Percentiles rank a stretch among this genome's conserved stretches.
phyloP scores from a whole-genome alignment of 2,888 invertebrate species.

The Ischnus inquisitorius region DNA sequence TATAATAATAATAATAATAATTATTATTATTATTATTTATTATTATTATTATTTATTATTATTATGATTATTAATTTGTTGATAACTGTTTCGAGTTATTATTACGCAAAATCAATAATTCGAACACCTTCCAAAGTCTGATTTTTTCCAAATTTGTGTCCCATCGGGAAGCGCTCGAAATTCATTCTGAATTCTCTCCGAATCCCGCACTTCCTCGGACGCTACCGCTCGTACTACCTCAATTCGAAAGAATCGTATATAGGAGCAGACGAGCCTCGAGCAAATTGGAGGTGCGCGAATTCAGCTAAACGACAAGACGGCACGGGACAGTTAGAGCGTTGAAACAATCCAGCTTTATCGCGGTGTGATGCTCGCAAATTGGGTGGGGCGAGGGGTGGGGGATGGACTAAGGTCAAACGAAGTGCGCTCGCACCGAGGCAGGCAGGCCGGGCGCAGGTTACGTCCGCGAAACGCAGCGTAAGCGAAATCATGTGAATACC shows the following conservation, averaged over 20 bases:
- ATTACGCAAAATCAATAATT: too few relatives aligned
- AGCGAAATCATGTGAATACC: constrained; percentile 63
- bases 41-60: too few relatives aligned
- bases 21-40: too few relatives aligned
- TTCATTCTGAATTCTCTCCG: too few relatives aligned
- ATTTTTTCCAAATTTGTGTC: too few relatives aligned
- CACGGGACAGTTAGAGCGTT: not conserved
- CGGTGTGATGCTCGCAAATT: constrained; percentile 32
- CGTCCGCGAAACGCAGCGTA: constrained; percentile 56
- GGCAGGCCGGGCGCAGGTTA: constrained; percentile 59
- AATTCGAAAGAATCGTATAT: not conserved
- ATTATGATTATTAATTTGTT: too few relatives aligned
- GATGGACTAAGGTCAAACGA: constrained; percentile 67
- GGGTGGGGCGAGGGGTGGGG: not conserved
- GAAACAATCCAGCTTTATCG: constrained; percentile 42
- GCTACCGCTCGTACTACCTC: too few relatives aligned
- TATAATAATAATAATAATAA: too few relatives aligned
- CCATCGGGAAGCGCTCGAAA: too few relatives aligned
- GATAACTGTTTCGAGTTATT: too few relatives aligned
- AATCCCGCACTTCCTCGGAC: too few relatives aligned
- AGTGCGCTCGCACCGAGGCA: constrained; percentile 65
- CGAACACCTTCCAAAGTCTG: too few relatives aligned
- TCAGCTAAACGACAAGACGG: constrained; percentile 1
- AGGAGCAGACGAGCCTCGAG: not conserved
- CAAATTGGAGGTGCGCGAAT: constrained; percentile 3